Evolutionary conservation across 2,888 invertebrate genomes (phyloP).

Genomic region (Tachina lurida): DNA sequence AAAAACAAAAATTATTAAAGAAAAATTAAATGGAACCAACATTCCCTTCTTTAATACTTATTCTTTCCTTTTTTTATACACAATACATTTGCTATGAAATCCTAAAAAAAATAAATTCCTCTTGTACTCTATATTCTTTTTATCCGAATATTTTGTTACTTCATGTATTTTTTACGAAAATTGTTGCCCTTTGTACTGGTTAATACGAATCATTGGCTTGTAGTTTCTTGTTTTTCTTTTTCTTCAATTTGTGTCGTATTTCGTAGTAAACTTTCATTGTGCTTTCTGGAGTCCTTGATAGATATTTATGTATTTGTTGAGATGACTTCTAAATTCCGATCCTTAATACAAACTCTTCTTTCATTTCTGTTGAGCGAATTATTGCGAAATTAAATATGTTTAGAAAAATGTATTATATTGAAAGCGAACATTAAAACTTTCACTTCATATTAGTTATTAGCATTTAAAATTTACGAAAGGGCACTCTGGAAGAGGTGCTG

Average conservation of each 20-base stretch:
- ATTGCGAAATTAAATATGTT: slow-evolving; percentile 39
- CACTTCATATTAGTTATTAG: slow-evolving; percentile 34
- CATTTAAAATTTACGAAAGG: slow-evolving; percentile 78
- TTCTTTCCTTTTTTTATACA: slow-evolving; percentile 29
- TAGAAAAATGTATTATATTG: slow-evolving; percentile 28
- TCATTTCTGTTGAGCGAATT: slow-evolving; percentile 35
- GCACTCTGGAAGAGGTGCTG: slow-evolving; percentile 70
- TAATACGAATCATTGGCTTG: slow-evolving; percentile 1
- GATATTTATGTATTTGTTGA: slow-evolving; percentile 34
- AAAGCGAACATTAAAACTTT: slow-evolving; percentile 37
- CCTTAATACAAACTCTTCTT: slow-evolving; percentile 6
- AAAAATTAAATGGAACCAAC: slow-evolving; percentile 22
- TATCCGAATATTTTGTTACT: slow-evolving; percentile 29
- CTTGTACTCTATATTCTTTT: slow-evolving; percentile 5
- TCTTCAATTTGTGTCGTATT: slow-evolving; percentile 13
- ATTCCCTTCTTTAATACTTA: slow-evolving; percentile 36
- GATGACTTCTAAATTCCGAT: slow-evolving; percentile 29
- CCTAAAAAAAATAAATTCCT: slow-evolving; percentile 32
- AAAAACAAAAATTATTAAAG: slow-evolving; percentile 7
- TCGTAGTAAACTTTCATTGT: slow-evolving; percentile 34
- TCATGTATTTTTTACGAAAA: slow-evolving; percentile 19
- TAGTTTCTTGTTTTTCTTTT: slow-evolving; percentile 11
- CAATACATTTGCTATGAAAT: slow-evolving; percentile 52
- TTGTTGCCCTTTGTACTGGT: slow-evolving; percentile 33
- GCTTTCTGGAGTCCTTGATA: slow-evolving; percentile 48